phyloP scores from a whole-genome alignment of 2,113 vertebrate species.

The Embiotoca jacksoni region DNA sequence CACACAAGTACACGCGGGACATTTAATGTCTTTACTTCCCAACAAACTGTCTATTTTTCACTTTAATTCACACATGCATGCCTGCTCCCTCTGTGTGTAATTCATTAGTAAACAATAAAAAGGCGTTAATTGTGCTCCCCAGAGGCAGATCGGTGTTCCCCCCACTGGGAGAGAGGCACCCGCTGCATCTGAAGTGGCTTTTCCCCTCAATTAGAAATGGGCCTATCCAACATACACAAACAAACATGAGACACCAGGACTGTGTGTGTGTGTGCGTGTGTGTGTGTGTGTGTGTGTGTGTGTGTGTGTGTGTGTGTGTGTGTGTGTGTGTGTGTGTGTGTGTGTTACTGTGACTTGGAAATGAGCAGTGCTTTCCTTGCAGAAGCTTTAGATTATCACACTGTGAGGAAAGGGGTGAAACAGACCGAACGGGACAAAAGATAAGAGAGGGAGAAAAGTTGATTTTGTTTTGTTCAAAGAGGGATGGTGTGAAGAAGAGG shows the following conservation, averaged over 20 bases:
- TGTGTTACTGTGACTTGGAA: slow-evolving; percentile 26
- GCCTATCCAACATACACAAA: slow-evolving; percentile 58
- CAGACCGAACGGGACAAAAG: slow-evolving; percentile 25
- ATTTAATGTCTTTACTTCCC: slow-evolving; percentile 28
- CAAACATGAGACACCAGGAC: slow-evolving; percentile 60
- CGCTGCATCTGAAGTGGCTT: slow-evolving; percentile 70
- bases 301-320: slow-evolving; percentile 5
- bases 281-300: slow-evolving; percentile 15
- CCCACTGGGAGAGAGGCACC: slow-evolving; percentile 65
- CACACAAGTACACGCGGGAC: neutral
- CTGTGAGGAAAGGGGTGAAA: slow-evolving; percentile 27
- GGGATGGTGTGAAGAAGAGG: neutral
- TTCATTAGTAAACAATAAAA: slow-evolving; percentile 82
- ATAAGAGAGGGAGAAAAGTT: slow-evolving; percentile 25
- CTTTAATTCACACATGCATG: slow-evolving; percentile 42
- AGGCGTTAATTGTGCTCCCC: slow-evolving; percentile 75
- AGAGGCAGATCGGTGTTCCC: slow-evolving; percentile 67
- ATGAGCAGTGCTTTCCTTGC: slow-evolving; percentile 27
- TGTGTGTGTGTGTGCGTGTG: slow-evolving; percentile 17
- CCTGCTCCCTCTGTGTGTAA: slow-evolving; percentile 63
- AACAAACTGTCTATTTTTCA: slow-evolving; percentile 42
- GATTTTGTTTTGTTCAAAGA: slow-evolving; percentile 42
- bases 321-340: slow-evolving; percentile 1
- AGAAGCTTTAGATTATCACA: slow-evolving; percentile 39
- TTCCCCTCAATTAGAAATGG: slow-evolving; percentile 63